A percentile compares a stretch with the other conserved stretches of the same genome.
These are phyloP conservation scores for Fratercula arctica DNA, from an alignment of 2,797 vertebrate genomes.

Conservation along the genomic window DNA sequence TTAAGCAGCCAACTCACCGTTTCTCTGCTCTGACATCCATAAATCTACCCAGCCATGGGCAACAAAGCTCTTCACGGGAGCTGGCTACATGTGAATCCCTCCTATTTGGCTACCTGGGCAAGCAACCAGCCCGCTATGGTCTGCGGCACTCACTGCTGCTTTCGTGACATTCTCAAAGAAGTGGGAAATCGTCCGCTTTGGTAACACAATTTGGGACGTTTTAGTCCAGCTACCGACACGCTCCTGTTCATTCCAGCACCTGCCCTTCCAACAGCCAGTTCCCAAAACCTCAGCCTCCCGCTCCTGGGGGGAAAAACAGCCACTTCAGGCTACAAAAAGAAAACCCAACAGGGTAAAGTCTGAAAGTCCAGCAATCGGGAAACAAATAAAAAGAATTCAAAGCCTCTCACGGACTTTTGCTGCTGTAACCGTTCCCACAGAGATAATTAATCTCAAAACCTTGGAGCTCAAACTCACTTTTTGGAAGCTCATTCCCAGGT, in stretches of 20 bases:
- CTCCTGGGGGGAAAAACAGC: rapidly evolving
- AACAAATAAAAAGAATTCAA: neutral
- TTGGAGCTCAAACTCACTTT: neutral
- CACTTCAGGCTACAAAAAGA: neutral
- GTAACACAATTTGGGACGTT: rapidly evolving
- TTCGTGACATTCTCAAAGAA: rapidly evolving
- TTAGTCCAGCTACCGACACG: rapidly evolving
- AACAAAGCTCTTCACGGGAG: conserved; percentile 27
- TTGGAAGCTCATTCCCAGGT: neutral
- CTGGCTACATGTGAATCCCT: neutral
- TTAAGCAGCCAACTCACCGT: conserved; percentile 40
- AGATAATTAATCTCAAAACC: neutral
- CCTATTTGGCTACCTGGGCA: neutral
- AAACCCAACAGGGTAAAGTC: neutral
- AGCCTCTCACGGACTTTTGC: neutral
- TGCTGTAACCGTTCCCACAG: neutral
- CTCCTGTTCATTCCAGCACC: rapidly evolving
- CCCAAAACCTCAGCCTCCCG: neutral
- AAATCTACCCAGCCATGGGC: conserved; percentile 5
- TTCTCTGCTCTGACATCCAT: conserved; percentile 22
- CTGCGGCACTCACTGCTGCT: rapidly evolving
- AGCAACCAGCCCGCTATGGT: neutral
- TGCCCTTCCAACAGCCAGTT: neutral
- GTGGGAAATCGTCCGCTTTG: rapidly evolving
- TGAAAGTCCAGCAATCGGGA: rapidly evolving